Base-by-base conservation (phyloP, 2,797 vertebrate genomes). In the Leptodactylus fallax region DNA sequence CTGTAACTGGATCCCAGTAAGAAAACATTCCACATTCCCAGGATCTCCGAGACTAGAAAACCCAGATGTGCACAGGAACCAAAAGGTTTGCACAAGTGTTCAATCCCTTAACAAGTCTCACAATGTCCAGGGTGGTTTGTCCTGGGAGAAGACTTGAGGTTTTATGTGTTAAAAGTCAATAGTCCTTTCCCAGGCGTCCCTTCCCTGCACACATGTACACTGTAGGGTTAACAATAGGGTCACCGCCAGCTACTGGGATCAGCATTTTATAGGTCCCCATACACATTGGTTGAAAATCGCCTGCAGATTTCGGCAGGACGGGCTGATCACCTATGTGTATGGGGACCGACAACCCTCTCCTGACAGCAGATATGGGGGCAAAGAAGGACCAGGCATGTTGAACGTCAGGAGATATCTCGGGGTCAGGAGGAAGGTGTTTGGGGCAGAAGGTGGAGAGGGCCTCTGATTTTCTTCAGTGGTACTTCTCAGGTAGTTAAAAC, bases 71-170 rank as follows among this genome's bases (percentile, higher is more conserved):
- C 23, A 7, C 21, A 25, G 4, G n/a, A 23, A 56, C 82, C 69
- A 84, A 84, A 76, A 74, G 82, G 82, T 84, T 84, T 84, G 69
- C 69, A 74, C 69, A 84, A 84, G 27, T 84, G 82, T 47, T 55
- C 25, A 47, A 45, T 61, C 69, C 69, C n/a, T 84, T 84, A 74
- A 60, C 67, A 61, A 60, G 55, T 55, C 55, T 36, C 25, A 53
- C 23, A 53, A 53, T 53, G 12, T 36, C 49, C 47, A 9, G 55
- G 27, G 51, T 17, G 53, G 71, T 27, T n/a, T 60, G 69, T 60
- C 53, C 36, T 12, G 10, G 53, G 8, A 21, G 8, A 17, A 36
- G 21, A 56, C 23, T 9, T 10, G 36, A 74, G 60, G 82, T 25
- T 83, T 56, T 56, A 83, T 21, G 67, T 72, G 81, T 45, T 51